Evolutionary conservation across 2,888 invertebrate genomes (phyloP).

Genomic region (Phymatocera aterrima): DNA sequence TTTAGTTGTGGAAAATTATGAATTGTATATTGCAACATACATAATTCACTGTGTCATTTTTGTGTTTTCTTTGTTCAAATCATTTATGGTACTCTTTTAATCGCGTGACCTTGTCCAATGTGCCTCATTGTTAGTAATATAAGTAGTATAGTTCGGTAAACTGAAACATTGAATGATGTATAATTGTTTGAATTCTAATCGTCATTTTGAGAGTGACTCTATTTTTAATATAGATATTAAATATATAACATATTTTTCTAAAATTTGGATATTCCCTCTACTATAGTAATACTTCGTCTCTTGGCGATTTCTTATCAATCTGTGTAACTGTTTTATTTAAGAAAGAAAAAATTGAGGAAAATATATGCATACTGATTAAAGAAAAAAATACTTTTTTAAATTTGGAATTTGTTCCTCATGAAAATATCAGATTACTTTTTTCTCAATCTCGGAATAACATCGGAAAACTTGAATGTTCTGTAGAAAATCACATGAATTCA

Average conservation of each 20-base stretch:
- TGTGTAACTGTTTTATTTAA: background rate
- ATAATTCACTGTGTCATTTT: background rate
- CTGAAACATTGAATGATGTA: background rate
- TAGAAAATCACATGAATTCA: no score
- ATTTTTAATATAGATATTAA: background rate
- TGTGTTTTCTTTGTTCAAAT: background rate
- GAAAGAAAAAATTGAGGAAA: background rate
- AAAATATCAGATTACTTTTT: no score
- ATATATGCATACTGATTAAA: no score
- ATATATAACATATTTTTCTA: background rate
- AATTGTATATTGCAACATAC: no score
- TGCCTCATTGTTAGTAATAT: background rate
- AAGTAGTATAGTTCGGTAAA: background rate
- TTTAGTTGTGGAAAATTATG: conserved; percentile 55
- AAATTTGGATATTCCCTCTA: background rate
- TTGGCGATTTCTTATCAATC: background rate
- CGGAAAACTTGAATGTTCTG: no score
- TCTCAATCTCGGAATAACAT: no score
- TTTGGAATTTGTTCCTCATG: background rate
- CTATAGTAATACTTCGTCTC: no score
- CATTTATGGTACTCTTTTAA: background rate
- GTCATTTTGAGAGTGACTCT: conserved; percentile 22
- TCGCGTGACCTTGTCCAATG: background rate
- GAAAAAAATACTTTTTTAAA: no score
- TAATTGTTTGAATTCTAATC: background rate